Conservation (phyloP, 2,113 vertebrate species). For the Toxostoma redivivum region DNA sequence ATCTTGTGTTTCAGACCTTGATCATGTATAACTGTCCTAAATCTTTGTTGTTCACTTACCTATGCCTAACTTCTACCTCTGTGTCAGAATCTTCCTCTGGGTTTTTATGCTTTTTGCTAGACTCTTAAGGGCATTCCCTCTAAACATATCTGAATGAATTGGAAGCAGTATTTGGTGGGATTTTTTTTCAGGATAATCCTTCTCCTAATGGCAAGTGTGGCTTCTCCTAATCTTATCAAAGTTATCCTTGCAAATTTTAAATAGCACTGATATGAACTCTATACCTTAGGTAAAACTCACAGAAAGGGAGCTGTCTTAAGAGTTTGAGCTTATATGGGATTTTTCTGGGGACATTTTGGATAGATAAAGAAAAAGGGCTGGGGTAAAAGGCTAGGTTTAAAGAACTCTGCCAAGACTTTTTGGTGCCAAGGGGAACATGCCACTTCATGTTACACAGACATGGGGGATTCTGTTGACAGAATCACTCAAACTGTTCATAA, state of each 20-base stretch:
- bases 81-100: neutral
- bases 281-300: neutral
- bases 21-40: neutral
- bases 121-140: neutral
- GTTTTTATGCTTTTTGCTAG: slow-evolving; percentile 19
- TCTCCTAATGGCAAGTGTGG: neutral
- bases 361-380: neutral
- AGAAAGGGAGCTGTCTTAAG: neutral
- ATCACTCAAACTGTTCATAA: neutral
- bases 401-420: neutral
- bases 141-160: neutral
- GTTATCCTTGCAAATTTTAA: neutral
- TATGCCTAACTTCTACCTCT: neutral
- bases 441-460: fast-evolving
- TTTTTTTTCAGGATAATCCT: neutral
- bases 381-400: neutral
- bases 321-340: neutral
- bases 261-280: neutral
- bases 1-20: neutral
- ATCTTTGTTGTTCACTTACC: neutral
- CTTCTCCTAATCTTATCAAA: neutral
- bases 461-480: neutral
- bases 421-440: neutral
- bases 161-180: neutral
- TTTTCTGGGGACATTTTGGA: neutral